Conservation (phyloP, 2,113 vertebrate species). For the Melanocharis versteri region DNA sequence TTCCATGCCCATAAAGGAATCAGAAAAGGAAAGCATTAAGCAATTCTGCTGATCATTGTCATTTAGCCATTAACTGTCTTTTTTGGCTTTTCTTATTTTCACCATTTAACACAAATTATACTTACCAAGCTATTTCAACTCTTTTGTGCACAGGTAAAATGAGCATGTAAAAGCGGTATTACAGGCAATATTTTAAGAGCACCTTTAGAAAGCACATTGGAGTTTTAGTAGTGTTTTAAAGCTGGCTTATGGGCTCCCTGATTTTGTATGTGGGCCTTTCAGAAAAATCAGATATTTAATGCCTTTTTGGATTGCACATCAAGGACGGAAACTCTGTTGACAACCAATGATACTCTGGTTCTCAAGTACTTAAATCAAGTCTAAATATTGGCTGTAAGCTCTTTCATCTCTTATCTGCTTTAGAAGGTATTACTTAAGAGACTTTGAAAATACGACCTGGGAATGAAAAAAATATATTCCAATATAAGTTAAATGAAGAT, state of each 20-base stretch:
- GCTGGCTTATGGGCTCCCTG: background rate
- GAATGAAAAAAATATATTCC: background rate
- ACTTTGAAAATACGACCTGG: background rate
- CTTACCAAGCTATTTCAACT: background rate
- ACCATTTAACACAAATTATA: background rate
- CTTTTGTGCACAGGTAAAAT: background rate
- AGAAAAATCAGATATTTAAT: background rate
- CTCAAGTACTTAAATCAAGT: background rate
- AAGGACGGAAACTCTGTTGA: background rate
- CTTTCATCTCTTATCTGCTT: background rate
- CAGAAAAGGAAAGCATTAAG: constrained; percentile 26
- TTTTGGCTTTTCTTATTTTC: background rate
- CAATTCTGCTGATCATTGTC: constrained; percentile 17
- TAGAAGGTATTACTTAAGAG: background rate
- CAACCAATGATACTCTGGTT: background rate
- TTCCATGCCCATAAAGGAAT: constrained; percentile 57
- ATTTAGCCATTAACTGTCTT: constrained; percentile 4
- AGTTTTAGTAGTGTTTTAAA: background rate
- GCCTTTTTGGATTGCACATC: background rate
- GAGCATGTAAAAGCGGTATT: background rate
- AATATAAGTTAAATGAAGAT: background rate
- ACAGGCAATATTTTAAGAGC: background rate
- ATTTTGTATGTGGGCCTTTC: background rate
- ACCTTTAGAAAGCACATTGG: background rate
- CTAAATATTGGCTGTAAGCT: background rate